Base-by-base conservation (phyloP, 2,888 invertebrate species). In the Agrotis segetum region DNA sequence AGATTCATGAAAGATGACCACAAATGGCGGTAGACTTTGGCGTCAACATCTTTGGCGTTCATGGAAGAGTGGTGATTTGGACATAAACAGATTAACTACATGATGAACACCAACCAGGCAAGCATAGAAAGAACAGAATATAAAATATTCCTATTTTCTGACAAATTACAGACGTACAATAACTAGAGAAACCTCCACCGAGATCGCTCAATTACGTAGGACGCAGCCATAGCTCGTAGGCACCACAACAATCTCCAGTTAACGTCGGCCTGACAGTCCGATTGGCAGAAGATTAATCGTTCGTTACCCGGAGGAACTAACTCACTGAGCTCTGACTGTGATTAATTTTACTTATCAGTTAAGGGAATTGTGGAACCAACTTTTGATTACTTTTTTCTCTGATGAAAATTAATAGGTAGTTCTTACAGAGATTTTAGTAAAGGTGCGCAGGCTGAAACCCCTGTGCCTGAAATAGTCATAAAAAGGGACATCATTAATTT, bases 321-420 rank as follows among this genome's bases (percentile, higher is more conserved):
- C 78, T 82, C 76, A 60, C 69, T 60, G 75, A 49, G 65, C 71
- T 55, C 58, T 65, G 77, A 58, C 76, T 77, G 77, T 82, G 82
- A 84, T 85, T 85, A 80, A 82, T 85, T 74, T 72, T 59, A 79
- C 72, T 85, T 83, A 85, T 83, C 84, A 77, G 84, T 84, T 79
- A 84, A 67, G 65, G 72, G 61, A 69, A 71, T 59, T 66, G 73
- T 70, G 66, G 56, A 65, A 63, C 71, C 58, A 53, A 56, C 53
- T 60, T 61, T 56, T 79, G 64, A 67, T 81, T 78, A 56, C 64
- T 77, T 73, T 72, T 74, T 79, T 72, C 34, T 29, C 17, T 62
- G 58, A 78, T 78, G 62, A 62, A 59, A 73, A 72, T 76, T 62
- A 78, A 75, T 78, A n/a, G n/a, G n/a, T n/a, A 29, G 78, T 61